Conservation (phyloP, 2,888 invertebrate genomes). For the Melinopterus prodromus region DNA sequence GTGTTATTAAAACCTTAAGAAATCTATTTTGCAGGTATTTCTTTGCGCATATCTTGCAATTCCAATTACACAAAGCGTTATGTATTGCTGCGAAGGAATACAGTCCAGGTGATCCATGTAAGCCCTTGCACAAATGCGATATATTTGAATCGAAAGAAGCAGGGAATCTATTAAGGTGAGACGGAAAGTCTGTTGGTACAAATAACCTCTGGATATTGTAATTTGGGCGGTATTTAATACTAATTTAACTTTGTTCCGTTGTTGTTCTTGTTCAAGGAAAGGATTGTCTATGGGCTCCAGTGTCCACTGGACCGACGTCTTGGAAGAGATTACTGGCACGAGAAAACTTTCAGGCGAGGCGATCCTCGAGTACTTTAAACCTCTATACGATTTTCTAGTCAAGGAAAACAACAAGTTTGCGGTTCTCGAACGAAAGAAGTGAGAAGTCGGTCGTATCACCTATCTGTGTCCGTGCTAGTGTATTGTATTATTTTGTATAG, state of each 20-base stretch:
- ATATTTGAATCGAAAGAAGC: slow-evolving; percentile 50
- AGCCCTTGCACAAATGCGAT: slow-evolving; percentile 51
- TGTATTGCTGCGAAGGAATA: slow-evolving; percentile 74
- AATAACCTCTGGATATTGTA: neutral
- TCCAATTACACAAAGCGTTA: slow-evolving; percentile 77
- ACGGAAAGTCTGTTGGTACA: neutral
- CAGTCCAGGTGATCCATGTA: slow-evolving; percentile 58
- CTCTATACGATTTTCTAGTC: slow-evolving; percentile 64
- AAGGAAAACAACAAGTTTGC: slow-evolving; percentile 57
- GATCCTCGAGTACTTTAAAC: slow-evolving; percentile 67
- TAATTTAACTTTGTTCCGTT: slow-evolving; percentile 14
- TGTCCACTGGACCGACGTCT: slow-evolving; percentile 66
- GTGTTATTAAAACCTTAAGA: no score
- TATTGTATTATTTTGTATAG: neutral
- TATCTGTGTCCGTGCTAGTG: neutral
- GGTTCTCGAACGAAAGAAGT: slow-evolving; percentile 13
- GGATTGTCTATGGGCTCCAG: slow-evolving; percentile 62
- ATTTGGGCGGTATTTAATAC: slow-evolving; percentile 7
- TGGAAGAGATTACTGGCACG: slow-evolving; percentile 67
- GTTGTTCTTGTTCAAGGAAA: slow-evolving; percentile 56
- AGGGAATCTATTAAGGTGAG: slow-evolving; percentile 65
- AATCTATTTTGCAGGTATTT: slow-evolving; percentile 62
- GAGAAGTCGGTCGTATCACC: neutral
- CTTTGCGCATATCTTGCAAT: slow-evolving; percentile 77
- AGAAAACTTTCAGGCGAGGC: slow-evolving; percentile 64